Evolutionary conservation across 1,140 invertebrate species (phyloP), one percentile per base, ranked within the genome.

Genomic region (Drosophila bifasciata): DNA sequence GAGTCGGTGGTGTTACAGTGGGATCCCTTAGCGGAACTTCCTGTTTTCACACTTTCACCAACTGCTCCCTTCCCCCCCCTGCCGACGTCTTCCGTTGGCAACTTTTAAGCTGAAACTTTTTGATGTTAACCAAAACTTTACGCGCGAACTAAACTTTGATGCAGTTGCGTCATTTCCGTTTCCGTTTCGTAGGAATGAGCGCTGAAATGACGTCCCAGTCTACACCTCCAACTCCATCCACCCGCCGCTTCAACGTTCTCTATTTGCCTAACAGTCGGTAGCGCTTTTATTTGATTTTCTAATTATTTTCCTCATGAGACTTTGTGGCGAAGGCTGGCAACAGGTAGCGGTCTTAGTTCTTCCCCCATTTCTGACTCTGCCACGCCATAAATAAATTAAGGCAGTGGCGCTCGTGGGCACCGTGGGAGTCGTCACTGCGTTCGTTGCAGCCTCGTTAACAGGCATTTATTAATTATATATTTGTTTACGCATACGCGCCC

Each of bases 221-320:
- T 8, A 15, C 9, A 15, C 19, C n/a, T 13, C 3, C 16, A 5
- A n/a, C n/a, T n/a, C n/a, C n/a, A n/a, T n/a, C n/a, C n/a, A n/a
- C n/a, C n/a, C n/a, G n/a, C n/a, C n/a, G n/a, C n/a, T n/a, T n/a
- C n/a, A n/a, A n/a, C n/a, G 32, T 4, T 36, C 32, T 13, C 36
- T 8, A 58, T 9, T 28, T 28, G 28, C 28, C 28, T 9, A 28
- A 48, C 32, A 53, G 17, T 36, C n/a, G 32, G 36, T 43, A 39
- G 66, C 55, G 43, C 39, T 61, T 41, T 58, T 70, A 75, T 86
- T 86, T 86, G 81, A 88, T 88, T 86, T 81, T 88, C 81, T 88
- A 86, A 86, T 86, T 88, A 86, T 86, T 86, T 81, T 67, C 74
- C 81, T 86, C 81, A 78, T 86, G 81, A 86, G 83, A 88, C 67